These are phyloP conservation scores for Dynastes maya DNA, from an alignment of 2,888 invertebrate genomes.

Conservation along the genomic window DNA sequence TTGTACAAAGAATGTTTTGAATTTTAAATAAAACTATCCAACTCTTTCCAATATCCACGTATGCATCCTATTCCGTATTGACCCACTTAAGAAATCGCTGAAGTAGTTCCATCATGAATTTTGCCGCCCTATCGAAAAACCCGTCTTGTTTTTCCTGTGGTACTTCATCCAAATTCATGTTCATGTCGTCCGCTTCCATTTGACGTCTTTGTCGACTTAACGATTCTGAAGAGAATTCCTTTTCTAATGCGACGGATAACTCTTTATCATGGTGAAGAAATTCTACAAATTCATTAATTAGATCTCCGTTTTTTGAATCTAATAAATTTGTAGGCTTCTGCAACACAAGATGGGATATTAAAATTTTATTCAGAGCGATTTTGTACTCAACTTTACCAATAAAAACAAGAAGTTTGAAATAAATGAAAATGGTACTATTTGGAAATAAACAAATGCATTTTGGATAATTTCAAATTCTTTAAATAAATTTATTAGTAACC, in stretches of 20 bases:
- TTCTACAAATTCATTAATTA: constrained; percentile 64
- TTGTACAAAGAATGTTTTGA: background rate
- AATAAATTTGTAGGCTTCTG: constrained; percentile 38
- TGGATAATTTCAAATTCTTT: no score
- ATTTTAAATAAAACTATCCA: background rate
- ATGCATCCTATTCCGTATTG: constrained; percentile 63
- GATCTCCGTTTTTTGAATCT: constrained; percentile 55
- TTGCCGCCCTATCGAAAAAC: constrained; percentile 69
- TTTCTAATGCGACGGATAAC: constrained; percentile 52
- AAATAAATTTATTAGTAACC: no score
- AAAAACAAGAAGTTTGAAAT: no score
- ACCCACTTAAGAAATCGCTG: constrained; percentile 71
- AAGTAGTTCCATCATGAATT: constrained; percentile 68
- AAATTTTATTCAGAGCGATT: background rate
- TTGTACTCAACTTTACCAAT: no score
- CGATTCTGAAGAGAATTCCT: constrained; percentile 33
- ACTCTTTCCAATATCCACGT: constrained; percentile 16
- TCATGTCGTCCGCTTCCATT: constrained; percentile 51
- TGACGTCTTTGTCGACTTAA: constrained; percentile 56
- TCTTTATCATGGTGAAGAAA: constrained; percentile 66
- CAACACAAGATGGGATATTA: background rate
- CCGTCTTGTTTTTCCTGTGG: constrained; percentile 60
- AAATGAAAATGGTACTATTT: no score
- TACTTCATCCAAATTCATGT: constrained; percentile 51
- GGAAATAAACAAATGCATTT: no score